Evolutionary conservation across 1,140 invertebrate genomes (phyloP).

Genomic region (Triops cancriformis): DNA sequence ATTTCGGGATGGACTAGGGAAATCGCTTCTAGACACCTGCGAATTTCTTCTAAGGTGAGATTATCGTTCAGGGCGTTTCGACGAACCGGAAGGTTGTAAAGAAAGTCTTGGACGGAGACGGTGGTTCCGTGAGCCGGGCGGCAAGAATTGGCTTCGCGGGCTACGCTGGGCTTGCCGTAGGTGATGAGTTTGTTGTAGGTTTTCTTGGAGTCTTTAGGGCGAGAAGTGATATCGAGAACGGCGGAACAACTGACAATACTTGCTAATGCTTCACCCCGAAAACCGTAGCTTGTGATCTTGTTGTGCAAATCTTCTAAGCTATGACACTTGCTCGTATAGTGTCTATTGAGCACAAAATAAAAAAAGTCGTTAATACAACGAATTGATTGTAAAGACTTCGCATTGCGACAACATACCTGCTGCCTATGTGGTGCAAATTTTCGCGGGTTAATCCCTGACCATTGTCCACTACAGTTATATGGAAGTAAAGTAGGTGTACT

Average conservation of each 20-base stretch:
- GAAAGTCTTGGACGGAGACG: constrained; percentile 51
- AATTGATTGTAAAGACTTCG: background rate
- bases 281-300: constrained; percentile 44
- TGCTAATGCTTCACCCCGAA: constrained; percentile 53
- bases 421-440: constrained; percentile 47
- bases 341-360: background rate
- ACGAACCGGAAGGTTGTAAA: constrained; percentile 53
- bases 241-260: constrained; percentile 49
- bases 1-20: constrained; percentile 48
- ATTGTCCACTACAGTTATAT: constrained; percentile 58
- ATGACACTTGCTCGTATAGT: background rate
- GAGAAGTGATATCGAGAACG: constrained; percentile 48
- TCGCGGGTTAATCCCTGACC: constrained; percentile 47
- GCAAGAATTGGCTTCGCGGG: constrained; percentile 27
- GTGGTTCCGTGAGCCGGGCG: constrained; percentile 54
- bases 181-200: background rate
- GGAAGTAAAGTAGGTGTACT: constrained; percentile 36
- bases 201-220: constrained; percentile 30
- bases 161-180: background rate
- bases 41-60: constrained; percentile 50
- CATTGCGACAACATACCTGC: constrained; percentile 37
- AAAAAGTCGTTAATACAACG: too few relatives aligned
- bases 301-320: background rate
- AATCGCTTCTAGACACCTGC: constrained; percentile 47
- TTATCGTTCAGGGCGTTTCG: constrained; percentile 44